A percentile compares a stretch with the other conserved stretches of the same genome.
These are phyloP conservation scores for Quadroppia sp. DNA, from an alignment of 2,888 invertebrate genomes.

Conservation along the genomic window DNA sequence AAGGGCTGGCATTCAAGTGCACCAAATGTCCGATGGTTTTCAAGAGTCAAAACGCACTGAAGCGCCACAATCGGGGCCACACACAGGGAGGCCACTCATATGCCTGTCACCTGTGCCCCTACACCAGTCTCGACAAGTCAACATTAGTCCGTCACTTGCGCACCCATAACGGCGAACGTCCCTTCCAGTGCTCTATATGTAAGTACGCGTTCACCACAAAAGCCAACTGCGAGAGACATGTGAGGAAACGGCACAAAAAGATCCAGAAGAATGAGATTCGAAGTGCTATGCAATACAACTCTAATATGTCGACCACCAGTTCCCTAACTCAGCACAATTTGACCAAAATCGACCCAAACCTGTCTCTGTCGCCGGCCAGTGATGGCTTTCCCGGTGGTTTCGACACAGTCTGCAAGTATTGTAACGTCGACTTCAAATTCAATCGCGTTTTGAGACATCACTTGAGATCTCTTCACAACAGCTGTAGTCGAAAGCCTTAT, in stretches of 20 bases:
- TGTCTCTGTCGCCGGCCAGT: conserved; percentile 21
- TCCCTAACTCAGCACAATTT: conserved; percentile 41
- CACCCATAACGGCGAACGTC: conserved; percentile 90
- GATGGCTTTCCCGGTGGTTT: conserved; percentile 46
- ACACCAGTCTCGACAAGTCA: conserved; percentile 81
- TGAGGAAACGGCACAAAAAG: conserved; percentile 84
- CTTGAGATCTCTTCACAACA: conserved; percentile 52
- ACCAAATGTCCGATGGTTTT: conserved; percentile 80
- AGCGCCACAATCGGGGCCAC: conserved; percentile 71
- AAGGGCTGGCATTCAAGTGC: conserved; percentile 56
- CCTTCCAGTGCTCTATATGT: conserved; percentile 90
- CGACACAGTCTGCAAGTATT: conserved; percentile 55
- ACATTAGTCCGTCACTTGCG: conserved; percentile 86
- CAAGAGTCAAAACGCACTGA: conserved; percentile 79
- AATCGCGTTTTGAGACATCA: conserved; percentile 54
- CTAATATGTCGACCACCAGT: conserved; percentile 48
- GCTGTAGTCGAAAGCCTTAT: conserved; percentile 53
- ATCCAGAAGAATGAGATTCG: conserved; percentile 78
- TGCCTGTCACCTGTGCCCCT: conserved; percentile 88
- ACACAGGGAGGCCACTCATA: conserved; percentile 62
- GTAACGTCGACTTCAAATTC: conserved; percentile 55
- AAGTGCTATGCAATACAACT: conserved; percentile 62
- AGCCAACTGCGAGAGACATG: conserved; percentile 92
- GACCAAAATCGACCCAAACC: conserved; percentile 25
- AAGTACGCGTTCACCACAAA: conserved; percentile 95